These are phyloP conservation scores for Hydrochoerus hydrochaeris DNA, from an alignment of 2,113 vertebrate genomes.

Conservation along the genomic window DNA sequence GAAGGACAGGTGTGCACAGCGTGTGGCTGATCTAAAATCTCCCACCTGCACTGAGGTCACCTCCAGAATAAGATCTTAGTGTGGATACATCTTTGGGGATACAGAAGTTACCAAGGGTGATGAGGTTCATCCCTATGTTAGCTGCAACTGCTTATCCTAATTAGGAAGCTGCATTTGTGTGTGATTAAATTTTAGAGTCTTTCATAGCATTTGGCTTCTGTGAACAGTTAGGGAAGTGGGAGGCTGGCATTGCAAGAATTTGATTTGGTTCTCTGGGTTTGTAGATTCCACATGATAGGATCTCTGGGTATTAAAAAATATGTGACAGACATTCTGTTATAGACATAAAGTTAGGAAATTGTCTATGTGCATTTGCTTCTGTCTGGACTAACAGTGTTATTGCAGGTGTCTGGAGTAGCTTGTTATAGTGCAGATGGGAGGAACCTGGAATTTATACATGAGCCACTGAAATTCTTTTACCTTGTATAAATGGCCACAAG, in stretches of 20 bases:
- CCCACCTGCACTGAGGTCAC: fast-evolving
- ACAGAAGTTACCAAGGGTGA: neutral
- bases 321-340: neutral
- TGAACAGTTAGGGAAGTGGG: neutral
- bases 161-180: neutral
- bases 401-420: too few species aligned
- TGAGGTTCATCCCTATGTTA: neutral
- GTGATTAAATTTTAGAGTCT: neutral
- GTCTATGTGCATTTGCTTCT: neutral
- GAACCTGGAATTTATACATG: neutral
- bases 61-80: neutral
- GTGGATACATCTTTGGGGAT: neutral
- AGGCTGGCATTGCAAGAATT: neutral
- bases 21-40: neutral
- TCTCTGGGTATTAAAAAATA: neutral
- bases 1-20: neutral
- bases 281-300: fast-evolving
- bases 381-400: neutral
- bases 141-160: neutral
- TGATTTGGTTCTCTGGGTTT: neutral
- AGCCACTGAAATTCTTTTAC: neutral
- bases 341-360: neutral
- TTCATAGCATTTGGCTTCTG: neutral
- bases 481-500: neutral
- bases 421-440: neutral